Evolutionary conservation across 2,113 vertebrate species (phyloP), one percentile per base, ranked within the genome.

Genomic region (Dicentrarchus labrax): DNA sequence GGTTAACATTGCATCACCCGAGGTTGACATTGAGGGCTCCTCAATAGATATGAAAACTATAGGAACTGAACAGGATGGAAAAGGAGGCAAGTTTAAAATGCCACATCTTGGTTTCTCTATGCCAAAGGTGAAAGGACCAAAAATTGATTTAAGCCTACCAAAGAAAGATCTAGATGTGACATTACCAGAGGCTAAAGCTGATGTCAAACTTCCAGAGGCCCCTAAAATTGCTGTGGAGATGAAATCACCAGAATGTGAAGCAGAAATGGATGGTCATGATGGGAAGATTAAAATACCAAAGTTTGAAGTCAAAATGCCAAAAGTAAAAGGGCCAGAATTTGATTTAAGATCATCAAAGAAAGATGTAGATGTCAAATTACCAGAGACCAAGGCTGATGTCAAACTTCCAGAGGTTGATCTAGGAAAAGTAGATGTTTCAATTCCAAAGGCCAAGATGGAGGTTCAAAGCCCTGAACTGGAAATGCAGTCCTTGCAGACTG

Each of bases 91-190:
- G 60, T 65, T 78, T 0, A 88, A 84, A 73, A 6, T 88, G 13
- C 75, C 64, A 78, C 78, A 36, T 16, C 36, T 92, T 69, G 83
- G 86, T n/a, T 74, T 93, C 9, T 89, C 90, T 38, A 48, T 64
- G 39, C 65, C 89, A 0, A 5, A 87, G 70, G 0, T 11, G 0
- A 91, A 89, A 43, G 79, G 17, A 0, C 72, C 87, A 2, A 60
- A 87, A 0, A 22, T 66, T n/a, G 90, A 89, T 50, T 15, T 80
- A 13, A 72, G 36, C 0, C 15, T 57, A 48, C 47, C 82, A 0
- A 80, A 72, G 50, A 76, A 1, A 67, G 82, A 73, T 2, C 2
- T 45, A 1, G 77, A 78, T 10, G 41, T 72, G 8, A 60, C 62
- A 71, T 0, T 77, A 57, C 76, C 82, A 74, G 15, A 82, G 3